Evolutionary conservation across 2,888 invertebrate genomes (phyloP).

Genomic region (Psylliodes chrysocephalus): DNA sequence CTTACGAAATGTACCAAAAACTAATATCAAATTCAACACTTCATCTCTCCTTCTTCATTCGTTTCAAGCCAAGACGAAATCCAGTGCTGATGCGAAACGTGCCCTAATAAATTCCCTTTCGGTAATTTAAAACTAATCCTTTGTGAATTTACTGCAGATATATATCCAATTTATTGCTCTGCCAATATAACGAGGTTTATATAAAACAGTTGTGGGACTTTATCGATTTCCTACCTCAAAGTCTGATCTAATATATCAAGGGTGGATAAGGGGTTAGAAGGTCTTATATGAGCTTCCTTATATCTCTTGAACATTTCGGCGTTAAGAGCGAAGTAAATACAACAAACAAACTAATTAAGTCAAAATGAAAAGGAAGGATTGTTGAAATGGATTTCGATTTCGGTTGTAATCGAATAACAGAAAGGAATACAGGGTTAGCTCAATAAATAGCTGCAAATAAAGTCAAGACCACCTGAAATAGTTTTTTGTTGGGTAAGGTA

Average conservation of each 20-base stretch:
- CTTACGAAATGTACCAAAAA: too few relatives aligned
- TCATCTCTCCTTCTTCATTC: not conserved
- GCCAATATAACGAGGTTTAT: conserved; percentile 21
- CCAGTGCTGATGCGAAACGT: not conserved
- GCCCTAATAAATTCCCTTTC: conserved; percentile 1
- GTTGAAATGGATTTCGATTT: too few relatives aligned
- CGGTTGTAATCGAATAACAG: too few relatives aligned
- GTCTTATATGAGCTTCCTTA: not conserved
- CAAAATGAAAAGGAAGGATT: too few relatives aligned
- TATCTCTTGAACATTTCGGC: too few relatives aligned
- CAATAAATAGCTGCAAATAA: too few relatives aligned
- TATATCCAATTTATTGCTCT: conserved; percentile 21
- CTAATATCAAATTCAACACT: not conserved
- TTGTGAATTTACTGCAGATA: conserved; percentile 16
- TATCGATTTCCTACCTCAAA: conserved; percentile 18
- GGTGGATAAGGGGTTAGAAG: not conserved
- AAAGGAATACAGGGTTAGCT: too few relatives aligned
- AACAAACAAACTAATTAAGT: too few relatives aligned
- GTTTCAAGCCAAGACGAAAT: not conserved
- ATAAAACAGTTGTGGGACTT: conserved; percentile 16
- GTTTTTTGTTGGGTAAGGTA: too few relatives aligned
- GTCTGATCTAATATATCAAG: conserved; percentile 12
- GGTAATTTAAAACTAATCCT: conserved; percentile 7
- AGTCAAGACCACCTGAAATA: too few relatives aligned
- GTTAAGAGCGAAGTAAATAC: too few relatives aligned